Evolutionary conservation across 2,797 vertebrate genomes (phyloP).

Genomic region (Heliangelus exortis): DNA sequence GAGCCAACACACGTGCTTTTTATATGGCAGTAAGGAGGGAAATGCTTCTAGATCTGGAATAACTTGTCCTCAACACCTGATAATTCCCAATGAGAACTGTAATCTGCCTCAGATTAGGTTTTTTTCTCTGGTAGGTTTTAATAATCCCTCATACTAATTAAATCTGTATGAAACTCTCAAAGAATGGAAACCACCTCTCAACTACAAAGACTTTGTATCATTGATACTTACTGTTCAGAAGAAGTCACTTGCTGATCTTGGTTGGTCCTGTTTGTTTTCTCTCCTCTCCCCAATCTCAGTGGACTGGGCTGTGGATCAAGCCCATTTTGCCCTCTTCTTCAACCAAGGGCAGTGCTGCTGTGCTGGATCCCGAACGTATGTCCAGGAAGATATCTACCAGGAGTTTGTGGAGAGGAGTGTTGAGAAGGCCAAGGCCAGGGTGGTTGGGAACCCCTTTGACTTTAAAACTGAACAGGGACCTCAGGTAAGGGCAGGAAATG

Average conservation of each 20-base stretch:
- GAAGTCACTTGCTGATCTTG: background rate
- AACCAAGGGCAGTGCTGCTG: conserved; percentile 98
- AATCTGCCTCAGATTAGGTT: background rate
- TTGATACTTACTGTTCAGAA: background rate
- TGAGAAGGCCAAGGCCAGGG: conserved; percentile 84
- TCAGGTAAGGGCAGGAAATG: conserved; percentile 80
- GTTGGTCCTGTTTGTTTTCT: background rate
- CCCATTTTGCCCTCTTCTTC: conserved; percentile 95
- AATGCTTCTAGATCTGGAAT: background rate
- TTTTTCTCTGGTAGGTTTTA: background rate
- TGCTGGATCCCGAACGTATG: conserved; percentile 90
- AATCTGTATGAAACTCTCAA: background rate
- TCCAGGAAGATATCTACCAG: conserved; percentile 90
- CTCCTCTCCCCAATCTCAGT: conserved; percentile 74
- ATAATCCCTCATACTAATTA: background rate
- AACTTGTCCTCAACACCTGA: background rate
- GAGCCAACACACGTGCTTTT: background rate
- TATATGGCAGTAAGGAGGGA: background rate
- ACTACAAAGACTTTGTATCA: background rate
- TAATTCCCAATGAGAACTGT: background rate
- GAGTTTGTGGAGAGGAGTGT: conserved; percentile 93
- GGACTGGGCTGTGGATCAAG: conserved; percentile 93
- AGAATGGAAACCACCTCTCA: background rate
- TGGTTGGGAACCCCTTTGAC: conserved; percentile 94
- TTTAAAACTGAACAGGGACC: conserved; percentile 92